Base-by-base conservation (phyloP, 2,797 vertebrate species). In the Salarias fasciatus region DNA sequence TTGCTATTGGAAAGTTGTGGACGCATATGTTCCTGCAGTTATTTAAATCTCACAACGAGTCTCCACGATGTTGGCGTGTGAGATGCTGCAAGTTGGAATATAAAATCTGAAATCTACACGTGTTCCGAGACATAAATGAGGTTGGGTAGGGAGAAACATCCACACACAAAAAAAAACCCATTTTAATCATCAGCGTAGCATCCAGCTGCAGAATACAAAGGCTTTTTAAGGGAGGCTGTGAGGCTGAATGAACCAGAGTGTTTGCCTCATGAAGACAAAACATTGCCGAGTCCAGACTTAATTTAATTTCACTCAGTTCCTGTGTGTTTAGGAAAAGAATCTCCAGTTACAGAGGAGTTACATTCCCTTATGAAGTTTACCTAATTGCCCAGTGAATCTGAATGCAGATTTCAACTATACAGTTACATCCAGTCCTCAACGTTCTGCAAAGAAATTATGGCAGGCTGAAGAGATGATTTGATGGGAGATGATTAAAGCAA, bases 231-330 rank as follows among this genome's bases (percentile, higher is more conserved):
- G 31, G 45, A 65, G 36, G 44, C 51, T 72, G 47, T 44, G 18
- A 49, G 48, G 30, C 31, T 72, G 63, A 70, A 41, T 45, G 47
- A 75, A 47, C 46, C 52, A 37, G 42, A 31, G n/a, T 63, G n/a
- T 55, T 58, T 44, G 52, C 44, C 13, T 52, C 43, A 54, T n/a
- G 13, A 76, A 64, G 64, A 67, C 76, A 72, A 75, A 84, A 68
- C 53, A 63, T 41, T 24, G 15, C 72, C 15, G 47, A 49, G 75
- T 62, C 79, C 72, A 54, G 14, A 72, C 51, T 38, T 70, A 52
- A 84, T 88, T 83, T 74, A 14, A 83, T 85, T 83, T 77, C 45
- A 68, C 58, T 77, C 63, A 56, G 41, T 79, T 68, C 61, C 53
- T 73, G 45, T 63, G 63, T 77, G 74, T 82, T 83, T 73, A 69